phyloP scores from a whole-genome alignment of 1,140 invertebrate genomes.

The Dolichoris vasculosae region DNA sequence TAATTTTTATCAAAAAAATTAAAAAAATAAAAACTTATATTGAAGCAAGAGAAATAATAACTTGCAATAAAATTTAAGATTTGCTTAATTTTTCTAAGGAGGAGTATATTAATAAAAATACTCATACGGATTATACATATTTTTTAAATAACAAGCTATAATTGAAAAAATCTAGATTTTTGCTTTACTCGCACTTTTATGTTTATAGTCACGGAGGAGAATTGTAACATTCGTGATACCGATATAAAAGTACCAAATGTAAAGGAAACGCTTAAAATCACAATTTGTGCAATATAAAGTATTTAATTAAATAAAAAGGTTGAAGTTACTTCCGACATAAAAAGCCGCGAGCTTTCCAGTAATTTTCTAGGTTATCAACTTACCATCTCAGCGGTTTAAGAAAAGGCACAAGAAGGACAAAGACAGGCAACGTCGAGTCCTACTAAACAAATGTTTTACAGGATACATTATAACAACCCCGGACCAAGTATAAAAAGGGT shows the following conservation, averaged over 20 bases:
- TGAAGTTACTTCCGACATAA: background rate
- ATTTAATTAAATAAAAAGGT: slow-evolving; percentile 18
- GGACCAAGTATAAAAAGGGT: background rate
- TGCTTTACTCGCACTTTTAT: too few relatives aligned
- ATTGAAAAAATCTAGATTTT: too few relatives aligned
- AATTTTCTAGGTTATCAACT: slow-evolving; percentile 39
- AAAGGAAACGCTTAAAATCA: slow-evolving; percentile 4
- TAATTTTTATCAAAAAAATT: background rate
- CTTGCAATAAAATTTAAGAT: background rate
- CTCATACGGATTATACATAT: too few relatives aligned
- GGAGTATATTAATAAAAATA: too few relatives aligned
- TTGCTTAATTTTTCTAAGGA: too few relatives aligned
- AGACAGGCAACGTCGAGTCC: background rate
- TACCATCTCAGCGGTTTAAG: background rate
- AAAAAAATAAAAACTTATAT: background rate
- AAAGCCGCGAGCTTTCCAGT: slow-evolving; percentile 4
- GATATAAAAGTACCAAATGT: background rate
- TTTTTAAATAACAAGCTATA: too few relatives aligned
- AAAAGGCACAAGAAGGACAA: background rate
- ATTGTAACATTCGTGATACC: background rate
- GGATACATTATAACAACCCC: slow-evolving; percentile 16
- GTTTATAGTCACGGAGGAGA: too few relatives aligned
- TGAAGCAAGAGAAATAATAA: background rate
- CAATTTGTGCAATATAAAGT: background rate
- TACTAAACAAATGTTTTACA: slow-evolving; percentile 42